phyloP scores from a whole-genome alignment of 1,140 invertebrate genomes.

The Drosophila malerkotliana region DNA sequence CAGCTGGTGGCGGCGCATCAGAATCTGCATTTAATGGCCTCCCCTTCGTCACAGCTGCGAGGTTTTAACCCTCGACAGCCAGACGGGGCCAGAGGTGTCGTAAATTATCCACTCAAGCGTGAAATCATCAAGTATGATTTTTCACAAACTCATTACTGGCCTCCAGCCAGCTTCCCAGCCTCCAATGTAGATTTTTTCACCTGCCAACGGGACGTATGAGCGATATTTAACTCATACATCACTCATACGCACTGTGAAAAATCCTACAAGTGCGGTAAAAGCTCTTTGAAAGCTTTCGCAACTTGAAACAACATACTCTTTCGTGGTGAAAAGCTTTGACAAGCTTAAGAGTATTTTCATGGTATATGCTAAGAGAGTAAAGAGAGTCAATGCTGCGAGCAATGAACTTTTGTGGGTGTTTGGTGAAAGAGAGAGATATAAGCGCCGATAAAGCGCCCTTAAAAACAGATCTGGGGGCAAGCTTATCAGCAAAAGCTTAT shows the following conservation, averaged over 20 bases:
- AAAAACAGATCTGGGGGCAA: conserved; percentile 20
- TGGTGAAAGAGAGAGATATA: conserved; percentile 20
- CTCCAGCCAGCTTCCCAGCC: conserved; percentile 7
- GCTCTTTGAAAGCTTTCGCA: conserved; percentile 47
- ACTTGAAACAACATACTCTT: conserved; percentile 49
- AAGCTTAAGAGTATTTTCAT: conserved; percentile 22
- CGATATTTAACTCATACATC: conserved; percentile 18
- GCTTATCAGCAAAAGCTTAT: conserved; percentile 60
- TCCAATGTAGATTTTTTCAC: conserved; percentile 4
- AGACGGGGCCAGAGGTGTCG: conserved; percentile 55
- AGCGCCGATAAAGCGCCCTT: conserved; percentile 25
- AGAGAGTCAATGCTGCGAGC: background rate
- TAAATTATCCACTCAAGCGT: conserved; percentile 47
- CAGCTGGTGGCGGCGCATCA: background rate
- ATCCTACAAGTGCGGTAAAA: conserved; percentile 38
- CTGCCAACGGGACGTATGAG: conserved; percentile 43
- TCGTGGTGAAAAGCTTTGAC: conserved; percentile 67
- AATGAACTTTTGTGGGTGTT: conserved; percentile 59
- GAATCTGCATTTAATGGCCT: background rate
- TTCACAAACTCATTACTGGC: conserved; percentile 31
- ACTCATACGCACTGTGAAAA: conserved; percentile 27
- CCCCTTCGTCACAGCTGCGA: background rate
- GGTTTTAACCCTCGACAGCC: conserved; percentile 13
- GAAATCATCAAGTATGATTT: conserved; percentile 40
- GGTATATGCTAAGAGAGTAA: no score